A percentile compares a stretch with the other conserved stretches of the same genome.
Evolutionary conservation across 2,113 vertebrate genomes (phyloP).

Genomic region (Piaya cayana): DNA sequence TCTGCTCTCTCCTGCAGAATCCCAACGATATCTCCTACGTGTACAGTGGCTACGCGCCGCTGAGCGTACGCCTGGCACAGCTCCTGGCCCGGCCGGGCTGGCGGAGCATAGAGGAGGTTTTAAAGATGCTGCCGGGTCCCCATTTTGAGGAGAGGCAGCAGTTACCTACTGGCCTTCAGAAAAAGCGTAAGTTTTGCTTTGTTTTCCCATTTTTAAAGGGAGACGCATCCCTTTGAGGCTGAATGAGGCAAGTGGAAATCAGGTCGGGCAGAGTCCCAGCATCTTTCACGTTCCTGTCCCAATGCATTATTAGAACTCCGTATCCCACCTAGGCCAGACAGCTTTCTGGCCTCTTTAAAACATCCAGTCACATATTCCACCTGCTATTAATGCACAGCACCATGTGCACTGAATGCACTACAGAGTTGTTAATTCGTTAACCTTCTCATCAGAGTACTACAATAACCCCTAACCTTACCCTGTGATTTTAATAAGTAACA

Average conservation of each 20-base stretch:
- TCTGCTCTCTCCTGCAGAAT: slow-evolving; percentile 77
- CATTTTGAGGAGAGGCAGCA: slow-evolving; percentile 97
- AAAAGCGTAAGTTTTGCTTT: slow-evolving; percentile 74
- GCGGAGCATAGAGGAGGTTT: slow-evolving; percentile 96
- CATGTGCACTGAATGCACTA: background rate
- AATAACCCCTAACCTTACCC: background rate
- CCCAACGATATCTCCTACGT: slow-evolving; percentile 97
- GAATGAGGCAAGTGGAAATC: background rate
- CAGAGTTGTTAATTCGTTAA: background rate
- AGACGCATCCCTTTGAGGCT: background rate
- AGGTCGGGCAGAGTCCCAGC: background rate
- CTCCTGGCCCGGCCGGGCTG: slow-evolving; percentile 92
- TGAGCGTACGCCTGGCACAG: slow-evolving; percentile 93
- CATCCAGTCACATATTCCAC: background rate
- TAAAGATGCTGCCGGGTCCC: slow-evolving; percentile 95
- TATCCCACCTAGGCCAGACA: background rate
- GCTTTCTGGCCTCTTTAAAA: background rate
- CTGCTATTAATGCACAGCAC: background rate
- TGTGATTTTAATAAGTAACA: background rate
- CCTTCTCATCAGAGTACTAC: background rate
- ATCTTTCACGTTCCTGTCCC: background rate
- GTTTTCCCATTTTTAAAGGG: background rate
- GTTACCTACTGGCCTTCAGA: slow-evolving; percentile 85
- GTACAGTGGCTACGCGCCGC: slow-evolving; percentile 94
- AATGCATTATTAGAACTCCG: background rate